Evolutionary conservation across 2,113 vertebrate genomes (phyloP).

Genomic region (Ctenodactylus gundi): DNA sequence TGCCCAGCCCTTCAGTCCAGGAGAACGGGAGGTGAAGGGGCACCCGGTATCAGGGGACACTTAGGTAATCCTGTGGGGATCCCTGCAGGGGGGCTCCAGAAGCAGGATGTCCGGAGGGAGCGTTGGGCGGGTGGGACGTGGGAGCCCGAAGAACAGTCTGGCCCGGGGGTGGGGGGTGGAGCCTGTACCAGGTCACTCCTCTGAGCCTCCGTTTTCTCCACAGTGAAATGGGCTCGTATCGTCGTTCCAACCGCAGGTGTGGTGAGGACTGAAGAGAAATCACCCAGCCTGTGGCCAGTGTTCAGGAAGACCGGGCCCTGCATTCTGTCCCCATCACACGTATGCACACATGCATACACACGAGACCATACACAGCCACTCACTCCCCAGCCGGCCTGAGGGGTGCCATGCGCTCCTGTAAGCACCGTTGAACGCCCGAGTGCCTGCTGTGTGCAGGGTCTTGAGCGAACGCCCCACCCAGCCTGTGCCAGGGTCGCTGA

Average conservation of each 20-base stretch:
- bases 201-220: background rate
- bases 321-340: background rate
- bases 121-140: no score
- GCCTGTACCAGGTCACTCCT: background rate
- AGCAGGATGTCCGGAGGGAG: background rate
- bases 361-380: no score
- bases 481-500: no score
- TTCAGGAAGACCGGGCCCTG: background rate
- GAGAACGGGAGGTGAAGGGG: background rate
- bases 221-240: background rate
- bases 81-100: background rate
- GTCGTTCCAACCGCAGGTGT: background rate
- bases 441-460: background rate
- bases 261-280: background rate
- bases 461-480: background rate
- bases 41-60: accelerated
- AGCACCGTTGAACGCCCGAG: background rate
- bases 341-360: background rate
- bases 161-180: background rate
- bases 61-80: no score
- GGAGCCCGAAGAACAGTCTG: background rate
- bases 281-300: no score
- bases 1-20: accelerated
- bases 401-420: background rate
- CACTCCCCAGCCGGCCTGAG: background rate